Conservation (phyloP, 1,140 invertebrate species). For the Nylanderia fulva region DNA sequence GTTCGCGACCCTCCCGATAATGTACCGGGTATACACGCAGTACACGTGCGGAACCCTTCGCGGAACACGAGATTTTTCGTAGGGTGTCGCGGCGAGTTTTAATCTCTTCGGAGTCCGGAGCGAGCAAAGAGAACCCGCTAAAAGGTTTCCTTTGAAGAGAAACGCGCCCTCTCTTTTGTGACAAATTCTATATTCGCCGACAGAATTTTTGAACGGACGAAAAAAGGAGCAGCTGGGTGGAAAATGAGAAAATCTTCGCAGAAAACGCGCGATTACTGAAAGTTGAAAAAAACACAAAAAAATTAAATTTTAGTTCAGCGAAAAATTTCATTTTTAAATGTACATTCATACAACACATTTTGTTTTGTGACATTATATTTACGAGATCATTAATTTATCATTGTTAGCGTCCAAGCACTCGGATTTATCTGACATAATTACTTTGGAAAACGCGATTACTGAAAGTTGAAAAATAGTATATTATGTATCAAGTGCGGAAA, state of each 20-base stretch:
- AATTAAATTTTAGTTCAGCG: too few relatives aligned
- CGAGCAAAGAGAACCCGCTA: not conserved
- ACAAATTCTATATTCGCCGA: not conserved
- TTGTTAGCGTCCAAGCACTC: not conserved
- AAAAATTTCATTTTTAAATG: too few relatives aligned
- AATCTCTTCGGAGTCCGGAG: conserved; percentile 25
- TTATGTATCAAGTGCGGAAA: too few relatives aligned
- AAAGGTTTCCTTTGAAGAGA: conserved; percentile 42
- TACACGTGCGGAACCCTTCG: conserved; percentile 8
- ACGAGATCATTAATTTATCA: not conserved
- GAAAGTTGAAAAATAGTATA: too few relatives aligned
- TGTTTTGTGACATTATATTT: too few relatives aligned
- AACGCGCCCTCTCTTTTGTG: conserved; percentile 13
- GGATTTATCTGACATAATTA: not conserved
- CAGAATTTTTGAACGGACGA: conserved; percentile 14
- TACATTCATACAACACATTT: too few relatives aligned
- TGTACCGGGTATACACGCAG: not conserved
- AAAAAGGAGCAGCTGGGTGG: not conserved
- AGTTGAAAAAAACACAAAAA: too few relatives aligned
- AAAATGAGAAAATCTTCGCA: not conserved
- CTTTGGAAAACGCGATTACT: too few relatives aligned
- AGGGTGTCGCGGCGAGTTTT: conserved; percentile 28
- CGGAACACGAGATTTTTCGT: conserved; percentile 48
- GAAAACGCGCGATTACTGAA: not conserved
- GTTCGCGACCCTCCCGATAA: conserved; percentile 50